These are phyloP conservation scores for Spongilla lacustris DNA, from an alignment of 37 sponge, comb jelly and placozoan genomes.

Conservation along the genomic window DNA sequence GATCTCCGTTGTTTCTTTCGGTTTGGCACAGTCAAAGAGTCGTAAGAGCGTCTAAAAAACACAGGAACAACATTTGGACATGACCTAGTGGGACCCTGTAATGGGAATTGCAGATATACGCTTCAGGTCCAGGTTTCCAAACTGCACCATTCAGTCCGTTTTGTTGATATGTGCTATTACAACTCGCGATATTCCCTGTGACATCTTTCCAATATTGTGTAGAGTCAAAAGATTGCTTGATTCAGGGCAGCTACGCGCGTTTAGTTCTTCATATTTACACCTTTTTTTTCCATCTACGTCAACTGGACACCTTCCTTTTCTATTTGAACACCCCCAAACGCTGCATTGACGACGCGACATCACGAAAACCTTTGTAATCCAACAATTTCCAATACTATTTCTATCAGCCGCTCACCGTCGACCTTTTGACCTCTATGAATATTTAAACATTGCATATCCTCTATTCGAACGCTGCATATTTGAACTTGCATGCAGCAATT, in stretches of 20 bases:
- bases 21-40: not conserved
- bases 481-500: too few species aligned
- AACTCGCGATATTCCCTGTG: not conserved
- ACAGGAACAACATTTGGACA: slow-evolving; percentile 7
- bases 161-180: slow-evolving; percentile 19
- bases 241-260: slow-evolving; percentile 5
- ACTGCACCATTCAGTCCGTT: not conserved
- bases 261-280: not conserved
- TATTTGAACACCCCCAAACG: slow-evolving; percentile 41
- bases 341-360: slow-evolving; percentile 43
- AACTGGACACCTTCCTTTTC: slow-evolving; percentile 39
- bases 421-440: too few species aligned
- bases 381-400: too few species aligned
- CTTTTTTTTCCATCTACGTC: slow-evolving; percentile 10
- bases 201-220: slow-evolving; percentile 21
- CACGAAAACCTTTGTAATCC: too few species aligned
- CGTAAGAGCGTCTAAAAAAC: slow-evolving; percentile 5
- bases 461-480: too few species aligned
- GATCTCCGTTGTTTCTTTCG: too few species aligned
- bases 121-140: slow-evolving; percentile 16
- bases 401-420: too few species aligned
- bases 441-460: too few species aligned
- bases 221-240: slow-evolving; percentile 15
- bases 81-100: slow-evolving; percentile 23
- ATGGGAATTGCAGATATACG: slow-evolving; percentile 31